Evolutionary conservation across 2,888 invertebrate species (phyloP).

Genomic region (Agonum fuliginosum): DNA sequence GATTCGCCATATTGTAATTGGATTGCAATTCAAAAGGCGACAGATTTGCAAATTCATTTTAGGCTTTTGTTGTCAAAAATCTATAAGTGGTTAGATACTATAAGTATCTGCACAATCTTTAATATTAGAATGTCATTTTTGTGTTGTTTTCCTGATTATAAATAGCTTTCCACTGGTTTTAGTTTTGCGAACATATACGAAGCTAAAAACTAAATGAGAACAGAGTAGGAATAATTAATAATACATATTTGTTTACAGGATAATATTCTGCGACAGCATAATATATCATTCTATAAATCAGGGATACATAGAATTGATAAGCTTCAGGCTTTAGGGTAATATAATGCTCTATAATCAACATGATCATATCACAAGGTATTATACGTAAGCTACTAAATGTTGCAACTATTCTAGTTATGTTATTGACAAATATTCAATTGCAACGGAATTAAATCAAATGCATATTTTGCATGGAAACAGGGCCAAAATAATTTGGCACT

Average conservation of each 20-base stretch:
- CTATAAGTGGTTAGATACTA: too few species aligned
- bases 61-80: too few species aligned
- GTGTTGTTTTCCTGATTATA: too few species aligned
- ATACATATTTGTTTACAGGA: constrained; percentile 10
- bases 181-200: background rate
- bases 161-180: background rate
- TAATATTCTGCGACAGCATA: background rate
- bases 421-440: background rate
- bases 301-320: constrained; percentile 4
- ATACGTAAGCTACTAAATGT: background rate
- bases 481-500: background rate
- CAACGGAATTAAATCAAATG: too few species aligned
- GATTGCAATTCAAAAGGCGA: too few species aligned
- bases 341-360: background rate
- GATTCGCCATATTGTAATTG: too few species aligned
- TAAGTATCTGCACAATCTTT: too few species aligned
- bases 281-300: constrained; percentile 4
- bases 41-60: too few species aligned
- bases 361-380: background rate
- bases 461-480: background rate
- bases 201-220: constrained; percentile 14
- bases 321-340: too few species aligned
- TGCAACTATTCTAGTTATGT: background rate
- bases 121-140: too few species aligned
- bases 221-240: constrained; percentile 8